phyloP scores from a whole-genome alignment of 2,888 invertebrate genomes.

The Phanerotoma sp. region DNA sequence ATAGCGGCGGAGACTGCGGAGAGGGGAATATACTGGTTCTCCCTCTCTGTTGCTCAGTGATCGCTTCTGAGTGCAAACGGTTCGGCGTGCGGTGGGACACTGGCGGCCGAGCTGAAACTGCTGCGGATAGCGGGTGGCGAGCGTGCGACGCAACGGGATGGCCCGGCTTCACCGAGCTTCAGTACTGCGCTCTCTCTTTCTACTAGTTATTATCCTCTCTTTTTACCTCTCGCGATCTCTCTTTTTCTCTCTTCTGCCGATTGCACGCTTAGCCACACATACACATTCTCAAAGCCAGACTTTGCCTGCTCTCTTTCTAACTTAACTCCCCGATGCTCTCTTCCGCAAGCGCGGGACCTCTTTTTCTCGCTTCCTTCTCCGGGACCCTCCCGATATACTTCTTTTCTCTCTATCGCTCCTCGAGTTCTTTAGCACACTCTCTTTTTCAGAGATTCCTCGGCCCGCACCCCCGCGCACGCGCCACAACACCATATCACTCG shows the following conservation, averaged over 20 bases:
- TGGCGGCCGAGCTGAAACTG: conserved; percentile 42
- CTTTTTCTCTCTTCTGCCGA: background rate
- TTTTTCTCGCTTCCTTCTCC: conserved; percentile 20
- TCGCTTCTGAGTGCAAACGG: conserved; percentile 48
- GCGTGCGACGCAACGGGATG: conserved; percentile 29
- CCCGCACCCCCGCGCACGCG: conserved; percentile 25
- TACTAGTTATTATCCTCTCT: too few species aligned
- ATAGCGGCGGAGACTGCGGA: conserved; percentile 25
- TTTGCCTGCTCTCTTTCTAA: conserved; percentile 12
- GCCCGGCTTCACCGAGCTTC: conserved; percentile 10
- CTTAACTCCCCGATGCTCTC: conserved; percentile 17
- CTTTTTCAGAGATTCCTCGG: conserved; percentile 20
- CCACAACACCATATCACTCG: conserved; percentile 22
- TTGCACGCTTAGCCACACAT: conserved; percentile 16
- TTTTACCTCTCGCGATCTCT: conserved; percentile 24
- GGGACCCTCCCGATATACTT: conserved; percentile 25
- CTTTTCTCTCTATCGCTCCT: conserved; percentile 24
- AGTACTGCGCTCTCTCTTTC: too few species aligned
- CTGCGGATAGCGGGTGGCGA: conserved; percentile 35
- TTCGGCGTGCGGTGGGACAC: conserved; percentile 57
- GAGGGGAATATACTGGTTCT: conserved; percentile 27
- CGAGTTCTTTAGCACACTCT: conserved; percentile 11
- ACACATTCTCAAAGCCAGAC: conserved; percentile 9
- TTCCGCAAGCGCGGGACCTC: conserved; percentile 32
- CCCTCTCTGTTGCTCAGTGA: conserved; percentile 9